A percentile compares a stretch with the other conserved stretches of the same genome.
Conservation (phyloP, 1,140 invertebrate species). For the Glomeris maerens region DNA sequence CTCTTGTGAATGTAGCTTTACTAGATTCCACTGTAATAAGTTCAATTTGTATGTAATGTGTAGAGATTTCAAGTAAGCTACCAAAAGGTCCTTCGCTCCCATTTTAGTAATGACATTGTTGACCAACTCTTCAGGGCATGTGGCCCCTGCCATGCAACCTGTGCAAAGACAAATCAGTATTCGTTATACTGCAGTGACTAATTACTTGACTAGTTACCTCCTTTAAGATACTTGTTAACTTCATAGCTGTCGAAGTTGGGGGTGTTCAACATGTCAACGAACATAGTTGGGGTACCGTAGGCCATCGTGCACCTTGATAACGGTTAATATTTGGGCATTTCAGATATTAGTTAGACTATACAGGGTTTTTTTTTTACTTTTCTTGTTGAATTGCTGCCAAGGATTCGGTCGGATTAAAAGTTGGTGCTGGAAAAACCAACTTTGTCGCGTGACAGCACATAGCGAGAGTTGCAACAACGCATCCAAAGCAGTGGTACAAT, state of each 20-base stretch:
- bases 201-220: slow-evolving; percentile 30
- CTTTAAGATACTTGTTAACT: slow-evolving; percentile 31
- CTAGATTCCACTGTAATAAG: no score
- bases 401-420: slow-evolving; percentile 51
- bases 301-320: slow-evolving; percentile 51
- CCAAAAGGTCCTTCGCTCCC: slow-evolving; percentile 34
- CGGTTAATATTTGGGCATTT: slow-evolving; percentile 3
- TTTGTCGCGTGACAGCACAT: slow-evolving; percentile 49
- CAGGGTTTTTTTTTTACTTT: slow-evolving; percentile 36
- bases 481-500: slow-evolving; percentile 83
- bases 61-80: no score
- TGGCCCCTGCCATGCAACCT: slow-evolving; percentile 52
- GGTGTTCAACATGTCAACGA: slow-evolving; percentile 59
- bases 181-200: not conserved
- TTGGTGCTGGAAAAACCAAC: slow-evolving; percentile 49
- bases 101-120: slow-evolving; percentile 42
- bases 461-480: slow-evolving; percentile 48
- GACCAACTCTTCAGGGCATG: slow-evolving; percentile 55
- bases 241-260: slow-evolving; percentile 29
- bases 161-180: not conserved
- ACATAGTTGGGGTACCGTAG: slow-evolving; percentile 94
- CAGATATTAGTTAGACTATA: not conserved
- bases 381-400: slow-evolving; percentile 50
- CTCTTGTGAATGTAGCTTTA: no score
- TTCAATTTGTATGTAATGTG: no score